Evolutionary conservation across 2,888 invertebrate genomes (phyloP).

Genomic region (Dorcus parallelipipedus): DNA sequence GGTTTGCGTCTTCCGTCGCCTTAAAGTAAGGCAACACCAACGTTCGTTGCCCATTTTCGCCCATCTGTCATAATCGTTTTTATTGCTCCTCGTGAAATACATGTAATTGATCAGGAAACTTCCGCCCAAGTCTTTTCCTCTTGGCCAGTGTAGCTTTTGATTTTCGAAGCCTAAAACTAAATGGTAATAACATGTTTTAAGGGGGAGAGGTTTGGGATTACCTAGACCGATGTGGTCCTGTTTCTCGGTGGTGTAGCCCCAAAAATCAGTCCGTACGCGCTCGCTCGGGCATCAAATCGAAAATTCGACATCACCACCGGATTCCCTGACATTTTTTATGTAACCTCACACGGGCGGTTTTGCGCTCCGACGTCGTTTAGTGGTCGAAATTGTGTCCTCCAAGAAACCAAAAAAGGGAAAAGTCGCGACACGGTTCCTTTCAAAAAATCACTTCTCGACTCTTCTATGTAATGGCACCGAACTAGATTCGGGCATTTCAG

Average conservation of each 20-base stretch:
- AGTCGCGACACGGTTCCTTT: too few species aligned
- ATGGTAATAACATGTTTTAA: neutral
- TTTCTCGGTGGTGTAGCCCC: slow-evolving; percentile 58
- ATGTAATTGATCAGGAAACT: slow-evolving; percentile 44
- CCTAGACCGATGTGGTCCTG: slow-evolving; percentile 53
- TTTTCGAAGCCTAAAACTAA: slow-evolving; percentile 12
- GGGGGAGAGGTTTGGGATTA: slow-evolving; percentile 9
- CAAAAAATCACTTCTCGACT: too few species aligned
- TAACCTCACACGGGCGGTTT: too few species aligned
- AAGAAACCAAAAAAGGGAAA: too few species aligned
- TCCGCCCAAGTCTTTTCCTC: slow-evolving; percentile 59
- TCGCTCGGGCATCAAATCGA: too few species aligned
- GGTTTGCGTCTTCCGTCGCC: slow-evolving; percentile 39
- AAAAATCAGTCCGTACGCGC: too few species aligned
- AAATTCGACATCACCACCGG: too few species aligned
- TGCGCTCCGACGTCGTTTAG: too few species aligned
- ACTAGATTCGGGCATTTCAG: too few species aligned
- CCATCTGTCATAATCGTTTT: slow-evolving; percentile 68
- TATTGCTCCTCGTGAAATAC: slow-evolving; percentile 59
- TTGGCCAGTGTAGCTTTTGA: slow-evolving; percentile 44
- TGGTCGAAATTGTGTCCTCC: too few species aligned
- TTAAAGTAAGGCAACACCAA: slow-evolving; percentile 55
- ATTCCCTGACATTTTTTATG: too few species aligned
- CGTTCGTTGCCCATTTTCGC: slow-evolving; percentile 64
- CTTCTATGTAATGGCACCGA: too few species aligned